A percentile compares a stretch with the other conserved stretches of the same genome.
phyloP scores from a whole-genome alignment of 2,113 vertebrate genomes.

The Nestor notabilis region DNA sequence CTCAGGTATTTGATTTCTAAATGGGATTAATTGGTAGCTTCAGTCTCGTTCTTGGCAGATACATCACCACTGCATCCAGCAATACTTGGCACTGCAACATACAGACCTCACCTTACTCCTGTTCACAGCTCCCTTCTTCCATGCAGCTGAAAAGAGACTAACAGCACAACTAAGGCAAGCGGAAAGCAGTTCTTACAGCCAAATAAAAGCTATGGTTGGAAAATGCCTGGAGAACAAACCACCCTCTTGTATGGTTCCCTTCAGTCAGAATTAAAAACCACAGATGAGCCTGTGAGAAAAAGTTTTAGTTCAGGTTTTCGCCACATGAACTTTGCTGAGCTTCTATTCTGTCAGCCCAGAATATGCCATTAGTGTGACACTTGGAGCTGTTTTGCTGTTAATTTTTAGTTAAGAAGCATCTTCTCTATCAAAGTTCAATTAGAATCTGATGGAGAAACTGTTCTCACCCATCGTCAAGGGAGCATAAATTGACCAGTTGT shows the following conservation, averaged over 20 bases:
- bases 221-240: neutral
- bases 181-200: neutral
- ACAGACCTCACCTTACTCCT: neutral
- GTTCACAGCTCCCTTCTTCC: neutral
- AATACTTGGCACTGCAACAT: neutral
- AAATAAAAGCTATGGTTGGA: neutral
- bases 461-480: neutral
- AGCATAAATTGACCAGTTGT: neutral
- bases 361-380: fast-evolving
- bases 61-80: neutral
- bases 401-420: neutral
- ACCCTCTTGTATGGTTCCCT: neutral
- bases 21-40: neutral
- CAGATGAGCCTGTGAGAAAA: neutral
- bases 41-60: neutral
- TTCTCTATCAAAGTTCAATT: neutral
- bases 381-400: neutral
- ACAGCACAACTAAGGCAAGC: neutral
- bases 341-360: neutral
- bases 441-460: neutral
- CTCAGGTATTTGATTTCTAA: neutral
- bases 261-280: neutral
- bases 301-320: neutral
- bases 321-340: neutral
- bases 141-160: neutral